Conservation (phyloP, 2,888 invertebrate species). For the Cantharis flavilabris region DNA sequence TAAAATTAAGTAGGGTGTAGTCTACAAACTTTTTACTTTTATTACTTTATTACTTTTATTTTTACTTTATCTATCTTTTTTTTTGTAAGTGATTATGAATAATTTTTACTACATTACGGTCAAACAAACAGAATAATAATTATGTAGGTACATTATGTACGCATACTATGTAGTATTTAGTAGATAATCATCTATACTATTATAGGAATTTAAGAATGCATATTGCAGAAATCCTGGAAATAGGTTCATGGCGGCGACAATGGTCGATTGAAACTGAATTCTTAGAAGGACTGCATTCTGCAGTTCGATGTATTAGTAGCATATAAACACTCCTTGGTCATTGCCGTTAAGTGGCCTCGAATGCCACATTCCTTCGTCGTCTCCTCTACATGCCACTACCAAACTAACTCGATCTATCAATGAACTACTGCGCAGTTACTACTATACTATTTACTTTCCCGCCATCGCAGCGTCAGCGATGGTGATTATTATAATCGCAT, state of each 20-base stretch:
- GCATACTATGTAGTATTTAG: no score
- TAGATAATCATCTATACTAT: no score
- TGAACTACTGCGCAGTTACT: conserved; percentile 41
- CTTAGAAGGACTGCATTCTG: conserved; percentile 45
- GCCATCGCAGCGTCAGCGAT: no score
- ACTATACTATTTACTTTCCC: conserved; percentile 38
- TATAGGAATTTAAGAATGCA: not conserved
- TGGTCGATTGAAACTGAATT: conserved; percentile 35
- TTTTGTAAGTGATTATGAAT: no score
- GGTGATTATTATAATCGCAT: not conserved
- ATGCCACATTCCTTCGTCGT: conserved; percentile 44
- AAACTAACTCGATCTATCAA: conserved; percentile 25
- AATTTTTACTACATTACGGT: no score
- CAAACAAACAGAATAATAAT: no score
- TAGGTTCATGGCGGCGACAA: conserved; percentile 2
- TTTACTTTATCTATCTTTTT: no score
- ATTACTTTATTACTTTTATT: no score
- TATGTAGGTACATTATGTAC: no score
- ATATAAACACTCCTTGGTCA: conserved; percentile 48
- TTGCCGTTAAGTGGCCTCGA: conserved; percentile 47
- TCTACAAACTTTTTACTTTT: no score
- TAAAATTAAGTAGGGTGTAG: no score
- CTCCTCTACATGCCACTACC: conserved; percentile 21
- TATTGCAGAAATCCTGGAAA: not conserved
- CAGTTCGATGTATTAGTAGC: conserved; percentile 34